Evolutionary conservation across 1,140 invertebrate species (phyloP).

Genomic region (Plectrocnemia conspersa): DNA sequence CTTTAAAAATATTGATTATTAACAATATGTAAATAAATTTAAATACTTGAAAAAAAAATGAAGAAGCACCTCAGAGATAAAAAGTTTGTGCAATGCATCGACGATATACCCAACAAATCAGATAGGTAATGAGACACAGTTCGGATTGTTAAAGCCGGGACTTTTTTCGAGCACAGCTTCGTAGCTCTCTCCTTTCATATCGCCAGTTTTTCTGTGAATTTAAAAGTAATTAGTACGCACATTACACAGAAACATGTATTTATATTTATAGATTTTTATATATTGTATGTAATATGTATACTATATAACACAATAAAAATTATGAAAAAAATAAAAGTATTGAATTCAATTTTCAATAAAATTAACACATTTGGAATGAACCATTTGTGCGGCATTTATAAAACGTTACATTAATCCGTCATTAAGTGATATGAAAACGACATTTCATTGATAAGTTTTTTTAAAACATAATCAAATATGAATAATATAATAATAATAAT

Average conservation of each 20-base stretch:
- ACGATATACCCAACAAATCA: conserved; percentile 64
- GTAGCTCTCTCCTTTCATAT: conserved; percentile 74
- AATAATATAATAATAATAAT: background rate
- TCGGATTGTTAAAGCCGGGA: conserved; percentile 84
- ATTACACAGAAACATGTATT: too few species aligned
- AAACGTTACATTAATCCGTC: too few species aligned
- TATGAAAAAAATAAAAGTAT: too few species aligned
- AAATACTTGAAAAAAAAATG: conserved; percentile 17
- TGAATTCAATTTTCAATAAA: too few species aligned
- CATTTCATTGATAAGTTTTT: too few species aligned
- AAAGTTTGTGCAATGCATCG: conserved; percentile 70
- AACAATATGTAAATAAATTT: conserved; percentile 12
- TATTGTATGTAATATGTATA: too few species aligned
- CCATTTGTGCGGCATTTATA: too few species aligned
- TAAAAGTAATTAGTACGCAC: background rate
- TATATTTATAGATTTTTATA: too few species aligned
- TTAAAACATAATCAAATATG: background rate
- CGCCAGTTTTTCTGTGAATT: conserved; percentile 67
- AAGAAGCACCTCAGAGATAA: conserved; percentile 61
- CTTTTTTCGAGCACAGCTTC: conserved; percentile 80
- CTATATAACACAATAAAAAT: background rate
- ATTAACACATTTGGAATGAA: too few species aligned
- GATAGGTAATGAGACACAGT: conserved; percentile 77
- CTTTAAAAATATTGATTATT: conserved; percentile 46
- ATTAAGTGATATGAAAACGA: too few species aligned